Evolutionary conservation across 2,797 vertebrate species (phyloP).

Genomic region (Limnodromus scolopaceus): DNA sequence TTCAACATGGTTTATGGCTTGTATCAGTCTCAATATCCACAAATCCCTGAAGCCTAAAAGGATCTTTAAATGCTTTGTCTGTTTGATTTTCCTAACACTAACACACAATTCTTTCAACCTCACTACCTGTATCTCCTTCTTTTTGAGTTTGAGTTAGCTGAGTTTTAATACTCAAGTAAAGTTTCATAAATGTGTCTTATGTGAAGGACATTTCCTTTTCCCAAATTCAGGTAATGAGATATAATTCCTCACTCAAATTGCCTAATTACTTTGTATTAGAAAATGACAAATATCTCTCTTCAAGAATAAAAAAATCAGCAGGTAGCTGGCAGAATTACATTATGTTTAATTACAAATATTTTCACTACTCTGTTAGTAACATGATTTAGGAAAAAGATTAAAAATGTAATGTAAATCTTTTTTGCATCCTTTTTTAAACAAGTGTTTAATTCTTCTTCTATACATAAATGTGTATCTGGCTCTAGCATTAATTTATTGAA

Average conservation of each 20-base stretch:
- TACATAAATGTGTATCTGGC: background rate
- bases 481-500: slow-evolving; percentile 14
- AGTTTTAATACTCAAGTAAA: background rate
- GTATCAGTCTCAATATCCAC: background rate
- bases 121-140: background rate
- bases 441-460: background rate
- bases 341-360: background rate
- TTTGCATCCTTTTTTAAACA: background rate
- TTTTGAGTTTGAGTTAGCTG: background rate
- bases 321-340: background rate
- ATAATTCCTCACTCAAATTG: background rate
- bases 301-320: background rate
- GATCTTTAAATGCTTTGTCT: background rate
- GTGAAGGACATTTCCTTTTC: background rate
- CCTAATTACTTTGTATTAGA: background rate
- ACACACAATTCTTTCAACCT: background rate
- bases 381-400: background rate
- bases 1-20: background rate
- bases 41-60: background rate
- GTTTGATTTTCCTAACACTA: background rate
- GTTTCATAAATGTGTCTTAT: background rate
- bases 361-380: background rate
- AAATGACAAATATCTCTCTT: background rate
- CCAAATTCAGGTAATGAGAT: background rate
- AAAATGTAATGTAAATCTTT: background rate